Evolutionary conservation across 1,140 invertebrate species (phyloP).

Genomic region (Cotesia chilonis): DNA sequence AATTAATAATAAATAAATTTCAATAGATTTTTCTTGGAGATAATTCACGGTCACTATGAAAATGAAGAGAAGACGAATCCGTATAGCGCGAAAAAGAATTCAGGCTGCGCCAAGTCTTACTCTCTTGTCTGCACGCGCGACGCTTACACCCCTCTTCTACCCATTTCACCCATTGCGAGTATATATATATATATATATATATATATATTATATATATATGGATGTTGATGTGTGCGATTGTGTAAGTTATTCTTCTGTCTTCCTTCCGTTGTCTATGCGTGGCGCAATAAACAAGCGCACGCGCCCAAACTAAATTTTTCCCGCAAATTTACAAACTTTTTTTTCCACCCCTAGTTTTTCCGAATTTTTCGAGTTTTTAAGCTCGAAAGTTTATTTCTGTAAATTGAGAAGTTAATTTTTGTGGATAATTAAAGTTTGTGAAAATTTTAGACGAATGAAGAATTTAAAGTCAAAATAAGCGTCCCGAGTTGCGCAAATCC

Average conservation of each 20-base stretch:
- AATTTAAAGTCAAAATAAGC: neutral
- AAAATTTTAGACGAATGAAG: too few species aligned
- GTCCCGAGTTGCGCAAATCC: slow-evolving; percentile 44
- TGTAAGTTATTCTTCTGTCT: slow-evolving; percentile 8
- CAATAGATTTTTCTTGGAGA: neutral
- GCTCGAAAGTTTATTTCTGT: too few species aligned
- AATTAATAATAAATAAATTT: too few species aligned
- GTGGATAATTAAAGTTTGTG: too few species aligned
- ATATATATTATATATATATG: slow-evolving; percentile 9
- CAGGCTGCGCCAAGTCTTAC: slow-evolving; percentile 31
- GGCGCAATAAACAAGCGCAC: slow-evolving; percentile 27
- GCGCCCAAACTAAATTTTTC: slow-evolving; percentile 18
- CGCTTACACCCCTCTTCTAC: slow-evolving; percentile 25
- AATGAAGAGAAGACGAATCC: slow-evolving; percentile 42
- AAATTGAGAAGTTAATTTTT: too few species aligned
- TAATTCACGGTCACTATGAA: slow-evolving; percentile 17
- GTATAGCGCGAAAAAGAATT: slow-evolving; percentile 32
- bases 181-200: neutral
- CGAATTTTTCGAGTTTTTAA: too few species aligned
- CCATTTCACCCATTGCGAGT: neutral
- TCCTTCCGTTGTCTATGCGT: slow-evolving; percentile 24
- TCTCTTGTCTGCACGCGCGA: slow-evolving; percentile 38
- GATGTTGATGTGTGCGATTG: slow-evolving; percentile 4
- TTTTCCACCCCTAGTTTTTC: too few species aligned
- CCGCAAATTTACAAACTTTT: neutral